phyloP scores from a whole-genome alignment of 2,797 vertebrate genomes.

The Falco biarmicus region DNA sequence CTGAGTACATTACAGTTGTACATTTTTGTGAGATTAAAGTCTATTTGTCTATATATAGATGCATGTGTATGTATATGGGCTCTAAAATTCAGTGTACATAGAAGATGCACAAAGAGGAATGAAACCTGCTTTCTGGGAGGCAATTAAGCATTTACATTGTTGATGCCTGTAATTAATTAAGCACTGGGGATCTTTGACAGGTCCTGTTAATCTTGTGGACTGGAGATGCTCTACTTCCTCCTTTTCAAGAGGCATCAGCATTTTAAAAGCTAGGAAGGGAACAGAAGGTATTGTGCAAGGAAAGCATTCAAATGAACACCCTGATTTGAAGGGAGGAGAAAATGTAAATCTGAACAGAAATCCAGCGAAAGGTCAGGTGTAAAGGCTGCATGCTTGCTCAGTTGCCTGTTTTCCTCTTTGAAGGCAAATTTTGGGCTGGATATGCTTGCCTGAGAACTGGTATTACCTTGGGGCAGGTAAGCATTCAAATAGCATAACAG shows the following conservation, averaged over 20 bases:
- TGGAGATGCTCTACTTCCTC: not conserved
- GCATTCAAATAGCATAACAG: not conserved
- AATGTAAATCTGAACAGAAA: not conserved
- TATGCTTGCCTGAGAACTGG: not conserved
- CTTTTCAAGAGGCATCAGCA: not conserved
- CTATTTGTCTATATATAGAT: not conserved
- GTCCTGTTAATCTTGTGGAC: not conserved
- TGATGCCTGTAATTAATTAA: not conserved
- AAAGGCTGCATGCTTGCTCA: not conserved
- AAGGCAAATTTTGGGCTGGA: not conserved
- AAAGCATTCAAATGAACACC: not conserved
- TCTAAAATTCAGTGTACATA: not conserved
- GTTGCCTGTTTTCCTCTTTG: not conserved
- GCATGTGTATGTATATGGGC: not conserved
- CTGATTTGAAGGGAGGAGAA: not conserved
- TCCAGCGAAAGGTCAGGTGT: not conserved
- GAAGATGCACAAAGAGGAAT: not conserved
- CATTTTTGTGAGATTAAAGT: not conserved
- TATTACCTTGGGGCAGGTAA: not conserved
- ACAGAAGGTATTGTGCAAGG: not conserved
- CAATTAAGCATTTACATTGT: not conserved
- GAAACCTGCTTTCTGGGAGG: not conserved
- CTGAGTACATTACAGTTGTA: not conserved
- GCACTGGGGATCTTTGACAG: not conserved
- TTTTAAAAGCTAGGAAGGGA: not conserved